Evolutionary conservation across 2,888 invertebrate species (phyloP).

Genomic region (Seira musarum): DNA sequence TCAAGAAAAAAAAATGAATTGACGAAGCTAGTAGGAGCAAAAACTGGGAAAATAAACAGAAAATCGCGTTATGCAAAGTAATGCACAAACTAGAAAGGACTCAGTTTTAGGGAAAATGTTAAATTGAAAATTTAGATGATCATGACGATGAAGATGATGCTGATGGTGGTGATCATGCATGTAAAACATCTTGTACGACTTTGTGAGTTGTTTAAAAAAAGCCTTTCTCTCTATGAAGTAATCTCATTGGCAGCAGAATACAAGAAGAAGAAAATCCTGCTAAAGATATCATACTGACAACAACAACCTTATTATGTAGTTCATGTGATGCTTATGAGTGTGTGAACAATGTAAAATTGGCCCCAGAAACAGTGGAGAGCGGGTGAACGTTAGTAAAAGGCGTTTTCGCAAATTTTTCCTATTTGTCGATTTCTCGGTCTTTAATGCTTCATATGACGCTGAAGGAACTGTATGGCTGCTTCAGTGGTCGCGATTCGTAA

Average conservation of each 20-base stretch:
- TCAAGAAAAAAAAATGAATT: conserved; percentile 4
- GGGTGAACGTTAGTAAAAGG: no score
- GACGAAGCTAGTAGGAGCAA: background rate
- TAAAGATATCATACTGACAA: no score
- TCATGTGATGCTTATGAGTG: no score
- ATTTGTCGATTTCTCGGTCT: conserved; percentile 46
- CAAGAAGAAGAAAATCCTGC: no score
- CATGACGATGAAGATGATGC: no score
- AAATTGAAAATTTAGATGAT: background rate
- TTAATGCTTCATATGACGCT: conserved; percentile 42
- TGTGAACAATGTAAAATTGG: no score
- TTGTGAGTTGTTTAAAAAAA: background rate
- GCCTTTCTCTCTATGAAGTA: background rate
- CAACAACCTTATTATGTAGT: no score
- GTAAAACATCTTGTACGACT: background rate
- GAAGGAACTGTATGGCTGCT: conserved; percentile 24
- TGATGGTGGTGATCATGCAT: background rate
- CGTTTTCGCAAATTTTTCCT: conserved; percentile 14
- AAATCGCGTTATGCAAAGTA: background rate
- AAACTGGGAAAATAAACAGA: conserved; percentile 1
- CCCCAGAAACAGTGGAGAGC: no score
- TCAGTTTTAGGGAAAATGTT: background rate
- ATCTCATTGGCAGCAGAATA: background rate
- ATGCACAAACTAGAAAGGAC: background rate
- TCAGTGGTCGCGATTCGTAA: conserved; percentile 8